Base-by-base conservation (phyloP, 1,140 invertebrate genomes). In the Venustaconcha ellipsiformis region DNA sequence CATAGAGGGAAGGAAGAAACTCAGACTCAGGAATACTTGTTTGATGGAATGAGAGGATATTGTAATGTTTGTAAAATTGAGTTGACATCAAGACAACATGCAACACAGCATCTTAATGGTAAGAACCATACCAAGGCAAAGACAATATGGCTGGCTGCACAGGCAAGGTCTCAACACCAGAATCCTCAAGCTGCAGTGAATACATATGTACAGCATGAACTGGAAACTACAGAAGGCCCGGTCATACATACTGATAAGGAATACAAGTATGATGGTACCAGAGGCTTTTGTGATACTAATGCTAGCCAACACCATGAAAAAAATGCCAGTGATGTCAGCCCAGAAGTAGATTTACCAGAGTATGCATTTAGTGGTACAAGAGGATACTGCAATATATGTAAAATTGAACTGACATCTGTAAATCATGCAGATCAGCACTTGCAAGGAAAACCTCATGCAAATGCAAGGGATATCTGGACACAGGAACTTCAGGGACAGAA, bases 401-500 rank as follows among this genome's bases (percentile, higher is more conserved):
- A 72, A 23, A 76, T 82, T 58, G 79, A 80, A 14, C 65, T 84
- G 15, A 79, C 78, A 23, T 84, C 82, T 12, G 57, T 17, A 20
- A 37, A 67, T 18, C 80, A 84, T 58, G 77, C 67, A 37, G 60
- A 30, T 6, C 80, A 85, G 59, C 84, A 85, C 66, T 48, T 82
- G 14, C 30, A 18, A 30, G 84, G 84, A 18, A 80, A 78, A 30
- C 78, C 72, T 2, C 84, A 85, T 67, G 66, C 68, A 8, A 80
- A 76, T 55, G 74, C 70, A 26, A 70, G 48, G 48, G 70, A 73
- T 30, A 56, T 60, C n/a, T 37, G 55, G 14, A 67, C 37, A 67
- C 63, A 57, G 12, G 17, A 26, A 63, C 4, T 30, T 12, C n/a
- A 30, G 17, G 20, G 60, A 15, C 48, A 63, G 13, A 23, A 30